Base-by-base conservation (phyloP, 2,888 invertebrate genomes). In the Linnaemya tessellans region DNA sequence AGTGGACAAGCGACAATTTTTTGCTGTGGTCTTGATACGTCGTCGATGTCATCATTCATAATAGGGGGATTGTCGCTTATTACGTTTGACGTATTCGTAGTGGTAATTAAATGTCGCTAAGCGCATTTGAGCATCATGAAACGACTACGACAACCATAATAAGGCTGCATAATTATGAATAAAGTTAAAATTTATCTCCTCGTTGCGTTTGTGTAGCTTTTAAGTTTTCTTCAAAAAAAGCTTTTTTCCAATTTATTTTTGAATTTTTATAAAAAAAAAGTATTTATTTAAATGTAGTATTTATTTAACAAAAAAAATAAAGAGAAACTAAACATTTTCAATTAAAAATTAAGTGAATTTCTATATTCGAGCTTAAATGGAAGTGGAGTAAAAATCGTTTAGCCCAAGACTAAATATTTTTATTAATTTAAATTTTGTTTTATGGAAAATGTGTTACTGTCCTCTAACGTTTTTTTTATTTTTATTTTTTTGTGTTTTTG, bases 261-360 rank as follows among this genome's bases (percentile, higher is more conserved):
- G 10, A 20, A 22, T 51, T 9, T 51, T 51, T 51, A 22, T 54
- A 22, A 54, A 54, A 46, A 46, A 46, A 8, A 30, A 30, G 30
- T 30, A 3, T 30, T 30, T 30, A 1, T 49, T 49, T 49, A 4
- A 18, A n/a, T 49, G n/a, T 49, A 49, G 18, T 1, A 20, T 51
- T 51, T 3, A 51, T 51, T 51, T 51, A 20, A 51, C 51, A 51
- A 51, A 51, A 22, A 54, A 46, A n/a, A n/a, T n/a, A n/a, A n/a
- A n/a, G n/a, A 20, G 46, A 35, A 67, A 18, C 10, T 7, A 68
- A 70, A 8, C n/a, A n/a, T 56, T 56, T 56, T 70, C 25, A 10
- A 10, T 30, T 58, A 64, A 75, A 68, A 51, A 67, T 41, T 68
- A 54, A n/a, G 22, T 51, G 18, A 68, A 67, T 58, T 65, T 62